These are phyloP conservation scores for Taeniopygia guttata DNA, from an alignment of 2,797 vertebrate species.

Conservation along the genomic window DNA sequence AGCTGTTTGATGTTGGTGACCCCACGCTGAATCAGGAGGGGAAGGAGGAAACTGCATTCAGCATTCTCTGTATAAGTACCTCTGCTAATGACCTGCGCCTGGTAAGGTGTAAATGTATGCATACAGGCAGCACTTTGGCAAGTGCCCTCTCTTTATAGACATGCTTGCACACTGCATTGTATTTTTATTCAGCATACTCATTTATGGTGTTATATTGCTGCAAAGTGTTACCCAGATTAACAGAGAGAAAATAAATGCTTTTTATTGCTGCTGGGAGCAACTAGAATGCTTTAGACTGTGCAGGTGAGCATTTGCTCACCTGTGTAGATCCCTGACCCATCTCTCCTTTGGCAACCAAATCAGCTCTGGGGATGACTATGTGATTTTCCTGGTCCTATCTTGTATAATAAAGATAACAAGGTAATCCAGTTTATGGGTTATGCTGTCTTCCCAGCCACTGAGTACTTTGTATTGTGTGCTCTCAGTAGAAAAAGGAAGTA, in stretches of 20 bases:
- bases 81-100: neutral
- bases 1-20: neutral
- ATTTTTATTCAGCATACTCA: neutral
- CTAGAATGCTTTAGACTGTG: neutral
- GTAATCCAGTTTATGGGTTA: neutral
- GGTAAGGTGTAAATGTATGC: neutral
- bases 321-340: neutral
- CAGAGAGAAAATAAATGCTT: neutral
- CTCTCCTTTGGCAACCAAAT: neutral
- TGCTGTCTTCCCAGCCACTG: neutral
- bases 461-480: neutral
- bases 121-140: neutral
- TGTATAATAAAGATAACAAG: neutral
- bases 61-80: neutral
- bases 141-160: neutral
- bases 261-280: neutral
- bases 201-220: neutral
- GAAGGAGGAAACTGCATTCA: neutral
- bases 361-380: neutral
- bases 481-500: neutral
- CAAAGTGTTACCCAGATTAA: neutral
- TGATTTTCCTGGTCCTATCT: neutral
- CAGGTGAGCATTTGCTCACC: neutral
- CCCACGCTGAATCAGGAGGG: neutral
- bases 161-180: neutral